Conservation (phyloP, 1,140 invertebrate genomes). For the Platorchestia sp. region DNA sequence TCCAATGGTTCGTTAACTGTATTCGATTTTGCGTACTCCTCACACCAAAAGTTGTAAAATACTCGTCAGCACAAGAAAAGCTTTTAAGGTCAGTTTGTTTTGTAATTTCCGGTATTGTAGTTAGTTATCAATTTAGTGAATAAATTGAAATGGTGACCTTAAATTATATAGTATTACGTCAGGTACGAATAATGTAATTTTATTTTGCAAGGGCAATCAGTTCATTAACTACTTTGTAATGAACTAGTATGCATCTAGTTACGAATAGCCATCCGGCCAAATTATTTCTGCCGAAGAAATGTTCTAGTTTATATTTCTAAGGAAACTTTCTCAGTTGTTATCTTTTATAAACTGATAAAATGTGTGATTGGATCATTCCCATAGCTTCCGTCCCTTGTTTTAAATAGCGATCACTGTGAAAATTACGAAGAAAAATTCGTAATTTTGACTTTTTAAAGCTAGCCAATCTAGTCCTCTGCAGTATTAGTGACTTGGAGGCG, state of each 20-base stretch:
- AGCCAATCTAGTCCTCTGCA: not conserved
- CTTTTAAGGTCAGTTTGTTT: no score
- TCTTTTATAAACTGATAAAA: not conserved
- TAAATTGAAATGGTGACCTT: no score
- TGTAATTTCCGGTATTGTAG: no score
- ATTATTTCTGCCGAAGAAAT: not conserved
- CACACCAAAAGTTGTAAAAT: no score
- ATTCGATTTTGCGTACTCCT: no score
- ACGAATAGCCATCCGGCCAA: not conserved
- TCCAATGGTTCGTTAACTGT: no score
- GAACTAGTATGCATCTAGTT: not conserved
- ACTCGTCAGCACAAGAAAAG: no score
- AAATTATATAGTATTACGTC: no score
- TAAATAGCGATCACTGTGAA: not conserved
- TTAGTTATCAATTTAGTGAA: no score
- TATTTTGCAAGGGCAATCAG: not conserved
- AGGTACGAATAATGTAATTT: not conserved
- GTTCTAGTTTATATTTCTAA: not conserved
- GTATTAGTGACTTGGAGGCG: not conserved
- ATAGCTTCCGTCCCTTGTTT: not conserved
- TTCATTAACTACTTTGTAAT: not conserved
- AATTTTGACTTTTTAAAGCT: not conserved
- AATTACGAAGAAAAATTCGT: not conserved
- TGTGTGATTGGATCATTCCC: not conserved
- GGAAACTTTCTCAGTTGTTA: not conserved